phyloP scores from a whole-genome alignment of 2,797 vertebrate species.

The Gila robusta region DNA sequence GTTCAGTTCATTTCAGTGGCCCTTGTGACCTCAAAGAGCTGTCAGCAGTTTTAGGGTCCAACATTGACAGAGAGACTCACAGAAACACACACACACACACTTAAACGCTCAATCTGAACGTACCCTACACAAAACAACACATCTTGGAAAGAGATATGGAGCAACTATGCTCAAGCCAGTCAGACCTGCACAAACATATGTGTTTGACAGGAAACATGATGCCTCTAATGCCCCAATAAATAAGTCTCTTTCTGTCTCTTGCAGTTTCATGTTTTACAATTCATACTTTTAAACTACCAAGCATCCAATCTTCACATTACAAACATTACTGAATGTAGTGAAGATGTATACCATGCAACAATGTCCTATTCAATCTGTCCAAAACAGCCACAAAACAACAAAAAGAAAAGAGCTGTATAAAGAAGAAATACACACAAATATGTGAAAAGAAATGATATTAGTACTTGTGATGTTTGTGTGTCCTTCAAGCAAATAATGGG shows the following conservation, averaged over 20 bases:
- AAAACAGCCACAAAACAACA: not conserved
- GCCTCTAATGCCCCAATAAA: not conserved
- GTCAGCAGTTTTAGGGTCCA: slow-evolving; percentile 47
- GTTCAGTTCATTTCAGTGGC: slow-evolving; percentile 27
- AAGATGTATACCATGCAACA: not conserved
- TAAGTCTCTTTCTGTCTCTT: not conserved
- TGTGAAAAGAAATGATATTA: not conserved
- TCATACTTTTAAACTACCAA: not conserved
- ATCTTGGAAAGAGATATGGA: slow-evolving; percentile 3
- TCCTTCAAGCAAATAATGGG: slow-evolving; percentile 27
- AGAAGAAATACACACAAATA: slow-evolving; percentile 1
- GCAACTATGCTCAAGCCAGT: slow-evolving; percentile 1
- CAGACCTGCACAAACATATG: slow-evolving; percentile 1
- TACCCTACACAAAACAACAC: slow-evolving; percentile 16
- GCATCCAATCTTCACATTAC: not conserved
- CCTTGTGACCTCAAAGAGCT: slow-evolving; percentile 33
- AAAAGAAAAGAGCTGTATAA: slow-evolving; percentile 1
- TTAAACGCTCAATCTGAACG: slow-evolving; percentile 2
- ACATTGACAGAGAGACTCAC: slow-evolving; percentile 22
- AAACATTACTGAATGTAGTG: not conserved
- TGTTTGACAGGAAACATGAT: slow-evolving; percentile 11
- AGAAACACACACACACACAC: slow-evolving; percentile 18
- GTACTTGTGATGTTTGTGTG: not conserved
- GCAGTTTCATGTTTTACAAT: not conserved
- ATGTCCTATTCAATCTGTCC: not conserved